Evolutionary conservation across 1,140 invertebrate species (phyloP).

Genomic region (Pseudomyrmex cubaensis): DNA sequence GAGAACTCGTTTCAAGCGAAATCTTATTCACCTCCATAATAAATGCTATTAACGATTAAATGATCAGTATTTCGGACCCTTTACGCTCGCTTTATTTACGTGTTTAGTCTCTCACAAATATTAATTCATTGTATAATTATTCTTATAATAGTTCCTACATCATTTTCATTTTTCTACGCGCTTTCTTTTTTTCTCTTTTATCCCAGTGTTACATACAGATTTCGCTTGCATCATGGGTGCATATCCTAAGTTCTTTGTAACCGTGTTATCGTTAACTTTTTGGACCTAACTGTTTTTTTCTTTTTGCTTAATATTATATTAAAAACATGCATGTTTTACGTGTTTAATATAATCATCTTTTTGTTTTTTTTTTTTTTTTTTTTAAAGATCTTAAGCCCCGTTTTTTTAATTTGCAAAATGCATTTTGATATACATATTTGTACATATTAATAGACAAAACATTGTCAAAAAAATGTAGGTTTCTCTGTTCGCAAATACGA

Average conservation of each 20-base stretch:
- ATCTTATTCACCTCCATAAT: slow-evolving; percentile 65
- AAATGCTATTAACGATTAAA: slow-evolving; percentile 71
- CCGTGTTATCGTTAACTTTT: no score
- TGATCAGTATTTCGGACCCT: slow-evolving; percentile 67
- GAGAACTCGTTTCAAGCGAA: slow-evolving; percentile 56
- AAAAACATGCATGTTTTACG: no score
- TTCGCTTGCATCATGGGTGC: slow-evolving; percentile 78
- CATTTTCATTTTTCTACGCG: slow-evolving; percentile 18
- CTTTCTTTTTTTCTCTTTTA: slow-evolving; percentile 66
- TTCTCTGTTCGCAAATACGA: slow-evolving; percentile 26
- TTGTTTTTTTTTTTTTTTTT: slow-evolving; percentile 19
- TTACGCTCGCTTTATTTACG: slow-evolving; percentile 77
- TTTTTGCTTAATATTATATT: slow-evolving; percentile 16
- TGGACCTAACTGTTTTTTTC: slow-evolving; percentile 21
- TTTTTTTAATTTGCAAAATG: slow-evolving; percentile 42
- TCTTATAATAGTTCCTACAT: slow-evolving; percentile 72
- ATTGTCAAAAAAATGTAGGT: slow-evolving; percentile 7
- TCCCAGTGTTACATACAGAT: slow-evolving; percentile 76
- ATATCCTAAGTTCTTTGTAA: slow-evolving; percentile 17
- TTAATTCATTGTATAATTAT: slow-evolving; percentile 62
- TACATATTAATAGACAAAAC: no score
- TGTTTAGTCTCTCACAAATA: slow-evolving; percentile 49
- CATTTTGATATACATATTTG: background rate
- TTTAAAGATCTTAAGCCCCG: slow-evolving; percentile 56
- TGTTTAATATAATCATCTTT: background rate